A percentile compares a stretch with the other conserved stretches of the same genome.
Evolutionary conservation across 2,888 invertebrate species (phyloP).

Genomic region (Keiferia lycopersicella): DNA sequence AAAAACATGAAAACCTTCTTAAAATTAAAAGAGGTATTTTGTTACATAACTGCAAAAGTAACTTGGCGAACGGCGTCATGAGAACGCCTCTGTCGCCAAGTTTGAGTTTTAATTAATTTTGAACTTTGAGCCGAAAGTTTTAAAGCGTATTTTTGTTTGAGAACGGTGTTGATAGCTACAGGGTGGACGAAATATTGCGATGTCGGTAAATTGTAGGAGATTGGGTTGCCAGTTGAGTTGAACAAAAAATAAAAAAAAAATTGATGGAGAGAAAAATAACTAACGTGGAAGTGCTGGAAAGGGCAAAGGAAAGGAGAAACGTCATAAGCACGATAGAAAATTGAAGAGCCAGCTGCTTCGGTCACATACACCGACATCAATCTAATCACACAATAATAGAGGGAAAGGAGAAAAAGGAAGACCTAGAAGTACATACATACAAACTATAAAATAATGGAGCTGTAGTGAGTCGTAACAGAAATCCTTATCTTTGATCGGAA

Average conservation of each 20-base stretch:
- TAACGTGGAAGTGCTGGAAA: not conserved
- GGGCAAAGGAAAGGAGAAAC: no score
- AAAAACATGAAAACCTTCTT: not conserved
- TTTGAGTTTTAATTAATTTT: conserved; percentile 19
- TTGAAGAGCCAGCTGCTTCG: not conserved
- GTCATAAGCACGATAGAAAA: not conserved
- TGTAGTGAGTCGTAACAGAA: no score
- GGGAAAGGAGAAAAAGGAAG: no score
- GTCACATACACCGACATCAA: no score
- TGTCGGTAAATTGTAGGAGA: conserved; percentile 35
- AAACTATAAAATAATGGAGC: no score
- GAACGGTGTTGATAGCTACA: conserved; percentile 19
- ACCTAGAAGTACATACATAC: no score
- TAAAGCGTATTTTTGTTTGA: conserved; percentile 6
- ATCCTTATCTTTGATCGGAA: no score
- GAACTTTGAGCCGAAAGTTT: conserved; percentile 6
- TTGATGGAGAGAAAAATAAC: not conserved
- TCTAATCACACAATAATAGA: no score
- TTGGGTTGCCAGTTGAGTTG: not conserved
- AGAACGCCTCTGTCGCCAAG: conserved; percentile 20
- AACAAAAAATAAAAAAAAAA: not conserved
- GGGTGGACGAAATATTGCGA: conserved; percentile 35
- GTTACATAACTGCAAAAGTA: conserved; percentile 12
- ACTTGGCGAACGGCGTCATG: not conserved
- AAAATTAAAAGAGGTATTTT: not conserved